These are phyloP conservation scores for Andrena hattorfiana DNA, from an alignment of 2,888 invertebrate species.

Conservation along the genomic window DNA sequence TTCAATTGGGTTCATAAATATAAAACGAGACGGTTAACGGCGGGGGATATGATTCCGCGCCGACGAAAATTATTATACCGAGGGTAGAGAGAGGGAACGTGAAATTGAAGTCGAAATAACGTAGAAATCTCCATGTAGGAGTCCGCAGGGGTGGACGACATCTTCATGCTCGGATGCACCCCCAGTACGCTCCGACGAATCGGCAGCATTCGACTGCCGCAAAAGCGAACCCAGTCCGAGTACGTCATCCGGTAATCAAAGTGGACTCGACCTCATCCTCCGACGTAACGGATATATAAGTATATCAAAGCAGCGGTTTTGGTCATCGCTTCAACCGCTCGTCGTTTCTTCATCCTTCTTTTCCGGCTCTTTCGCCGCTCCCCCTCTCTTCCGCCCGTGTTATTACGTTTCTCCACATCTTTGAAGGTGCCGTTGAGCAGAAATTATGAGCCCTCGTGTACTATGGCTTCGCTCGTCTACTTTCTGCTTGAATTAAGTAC, in stretches of 20 bases:
- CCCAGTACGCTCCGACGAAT: slow-evolving; percentile 65
- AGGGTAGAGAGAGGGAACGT: slow-evolving; percentile 36
- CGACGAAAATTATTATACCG: slow-evolving; percentile 55
- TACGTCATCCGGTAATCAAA: slow-evolving; percentile 82
- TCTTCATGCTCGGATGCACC: slow-evolving; percentile 73
- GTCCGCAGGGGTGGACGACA: slow-evolving; percentile 53
- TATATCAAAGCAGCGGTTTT: slow-evolving; percentile 79
- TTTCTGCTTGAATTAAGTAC: slow-evolving; percentile 81
- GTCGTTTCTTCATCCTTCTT: slow-evolving; percentile 62
- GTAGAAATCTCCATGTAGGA: slow-evolving; percentile 53
- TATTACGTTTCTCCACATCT: slow-evolving; percentile 81
- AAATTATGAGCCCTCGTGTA: slow-evolving; percentile 81
- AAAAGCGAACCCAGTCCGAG: slow-evolving; percentile 69
- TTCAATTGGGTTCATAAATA: slow-evolving; percentile 40
- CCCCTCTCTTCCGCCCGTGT: slow-evolving; percentile 62
- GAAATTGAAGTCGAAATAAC: slow-evolving; percentile 70
- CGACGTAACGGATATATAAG: slow-evolving; percentile 76
- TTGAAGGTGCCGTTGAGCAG: slow-evolving; percentile 80
- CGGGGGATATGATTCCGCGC: slow-evolving; percentile 41
- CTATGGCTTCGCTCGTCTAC: slow-evolving; percentile 77
- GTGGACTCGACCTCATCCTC: slow-evolving; percentile 77
- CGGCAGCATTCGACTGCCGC: slow-evolving; percentile 71
- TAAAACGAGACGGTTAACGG: slow-evolving; percentile 43
- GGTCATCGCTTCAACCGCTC: slow-evolving; percentile 74
- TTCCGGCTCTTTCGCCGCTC: slow-evolving; percentile 48